Evolutionary conservation across 2,797 vertebrate species (phyloP).

Genomic region (Aphelocoma californica): DNA sequence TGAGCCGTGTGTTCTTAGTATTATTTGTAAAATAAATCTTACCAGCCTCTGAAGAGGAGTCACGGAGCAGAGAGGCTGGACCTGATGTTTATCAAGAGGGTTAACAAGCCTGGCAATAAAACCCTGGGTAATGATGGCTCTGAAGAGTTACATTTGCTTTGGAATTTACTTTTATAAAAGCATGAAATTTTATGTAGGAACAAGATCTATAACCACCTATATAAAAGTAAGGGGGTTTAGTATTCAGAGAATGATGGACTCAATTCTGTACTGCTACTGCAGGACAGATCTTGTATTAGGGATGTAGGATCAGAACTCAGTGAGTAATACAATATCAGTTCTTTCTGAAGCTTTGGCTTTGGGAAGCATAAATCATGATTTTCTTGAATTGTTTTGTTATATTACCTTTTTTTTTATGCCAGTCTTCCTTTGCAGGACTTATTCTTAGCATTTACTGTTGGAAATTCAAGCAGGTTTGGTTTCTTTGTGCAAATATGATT

Average conservation of each 20-base stretch:
- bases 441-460: not conserved
- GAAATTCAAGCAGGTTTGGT: not conserved
- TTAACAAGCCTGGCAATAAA: constrained; percentile 36
- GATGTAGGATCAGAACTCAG: not conserved
- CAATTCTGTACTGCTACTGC: not conserved
- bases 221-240: not conserved
- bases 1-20: not conserved
- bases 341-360: not conserved
- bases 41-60: constrained; percentile 8
- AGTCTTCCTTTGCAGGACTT: not conserved
- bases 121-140: not conserved
- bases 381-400: not conserved
- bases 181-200: constrained; percentile 7
- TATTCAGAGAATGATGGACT: not conserved
- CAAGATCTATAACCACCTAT: not conserved
- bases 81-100: constrained; percentile 28
- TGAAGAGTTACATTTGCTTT: constrained; percentile 38
- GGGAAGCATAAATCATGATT: not conserved
- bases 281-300: not conserved
- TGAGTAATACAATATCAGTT: not conserved
- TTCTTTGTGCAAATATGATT: not conserved
- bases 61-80: constrained; percentile 19
- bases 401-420: not conserved
- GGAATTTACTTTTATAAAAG: constrained; percentile 67
- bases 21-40: not conserved